Base-by-base conservation (phyloP, 2,113 vertebrate species). In the Protobothrops flavoviridis region DNA sequence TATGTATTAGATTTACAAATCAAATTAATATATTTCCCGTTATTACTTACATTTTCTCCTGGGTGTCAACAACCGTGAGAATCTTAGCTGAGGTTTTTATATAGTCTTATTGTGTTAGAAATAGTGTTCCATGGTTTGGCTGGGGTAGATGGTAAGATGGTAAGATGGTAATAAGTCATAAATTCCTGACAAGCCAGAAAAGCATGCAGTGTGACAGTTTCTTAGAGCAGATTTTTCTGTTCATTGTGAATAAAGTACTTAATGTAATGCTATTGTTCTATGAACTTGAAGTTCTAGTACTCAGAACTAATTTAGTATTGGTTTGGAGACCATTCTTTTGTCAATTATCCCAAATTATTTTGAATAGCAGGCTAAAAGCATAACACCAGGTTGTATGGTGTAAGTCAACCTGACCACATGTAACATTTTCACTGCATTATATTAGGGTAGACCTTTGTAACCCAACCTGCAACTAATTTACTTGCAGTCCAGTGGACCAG, bases 141-240 rank as follows among this genome's bases (percentile, higher is more conserved):
- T 91, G 53, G 17, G 21, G 29, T 91, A 5, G 43, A 26, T 57
- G 53, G 39, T 17, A 57, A 20, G 0, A 48, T 24, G 56, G 45
- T 91, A 86, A 91, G 86, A 86, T 81, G 48, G 48, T 48, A 48
- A 48, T 48, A 50, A 85, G 43, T 33, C 85, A 85, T 91, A 45
- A 45, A 87, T 87, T 92, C 39, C 26, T 92, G 85, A 29, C 81
- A 59, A 87, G 26, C 24, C 87, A 92, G 26, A 87, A 92, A 92
- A 87, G 26, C 26, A 59, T 50, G 17, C 56, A 59, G 26, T 74
- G 61, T n/a, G 45, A 74, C 89, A 91, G 74, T 92, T 87, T 59
- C 85, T 23, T 69, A 92, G 21, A 33, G n/a, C 29, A 88, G 86
- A 53, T 69, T 88, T 69, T 92, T 88, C 59, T 92, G 11, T 88